Conservation (phyloP, 1,140 invertebrate species). For the Musca vetustissima region DNA sequence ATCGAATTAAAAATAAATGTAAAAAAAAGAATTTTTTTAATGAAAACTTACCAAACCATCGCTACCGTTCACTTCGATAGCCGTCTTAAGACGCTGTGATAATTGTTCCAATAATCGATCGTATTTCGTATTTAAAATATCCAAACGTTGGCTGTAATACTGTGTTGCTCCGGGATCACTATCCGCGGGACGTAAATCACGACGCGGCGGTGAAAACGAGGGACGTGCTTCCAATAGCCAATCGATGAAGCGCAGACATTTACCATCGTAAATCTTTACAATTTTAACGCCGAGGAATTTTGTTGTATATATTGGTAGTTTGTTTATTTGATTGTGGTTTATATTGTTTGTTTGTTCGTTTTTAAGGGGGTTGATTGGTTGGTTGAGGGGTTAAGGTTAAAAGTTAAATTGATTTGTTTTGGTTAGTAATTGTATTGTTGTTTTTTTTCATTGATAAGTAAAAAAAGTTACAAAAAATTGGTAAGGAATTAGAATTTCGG, state of each 20-base stretch:
- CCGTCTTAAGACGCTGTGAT: conserved; percentile 64
- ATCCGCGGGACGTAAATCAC: conserved; percentile 49
- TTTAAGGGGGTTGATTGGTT: background rate
- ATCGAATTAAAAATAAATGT: background rate
- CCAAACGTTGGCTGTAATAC: conserved; percentile 78
- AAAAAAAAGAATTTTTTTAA: background rate
- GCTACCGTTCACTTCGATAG: conserved; percentile 54
- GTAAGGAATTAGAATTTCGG: background rate
- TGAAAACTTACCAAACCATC: conserved; percentile 65
- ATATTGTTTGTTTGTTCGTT: conserved; percentile 33
- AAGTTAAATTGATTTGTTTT: conserved; percentile 25
- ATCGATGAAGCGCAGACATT: conserved; percentile 84
- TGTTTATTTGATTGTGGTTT: conserved; percentile 29
- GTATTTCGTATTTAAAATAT: conserved; percentile 81
- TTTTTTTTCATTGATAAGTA: background rate
- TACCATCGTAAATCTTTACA: conserved; percentile 71
- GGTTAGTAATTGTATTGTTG: conserved; percentile 8
- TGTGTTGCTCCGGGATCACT: conserved; percentile 67
- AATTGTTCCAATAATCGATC: conserved; percentile 73
- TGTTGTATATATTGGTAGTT: conserved; percentile 25
- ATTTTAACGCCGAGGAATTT: background rate
- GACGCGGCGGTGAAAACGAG: conserved; percentile 53
- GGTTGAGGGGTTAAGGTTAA: conserved; percentile 21
- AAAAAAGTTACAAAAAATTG: background rate
- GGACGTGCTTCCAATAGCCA: conserved; percentile 71